Conservation (phyloP, 2,113 vertebrate genomes). For the Anas platyrhynchos region DNA sequence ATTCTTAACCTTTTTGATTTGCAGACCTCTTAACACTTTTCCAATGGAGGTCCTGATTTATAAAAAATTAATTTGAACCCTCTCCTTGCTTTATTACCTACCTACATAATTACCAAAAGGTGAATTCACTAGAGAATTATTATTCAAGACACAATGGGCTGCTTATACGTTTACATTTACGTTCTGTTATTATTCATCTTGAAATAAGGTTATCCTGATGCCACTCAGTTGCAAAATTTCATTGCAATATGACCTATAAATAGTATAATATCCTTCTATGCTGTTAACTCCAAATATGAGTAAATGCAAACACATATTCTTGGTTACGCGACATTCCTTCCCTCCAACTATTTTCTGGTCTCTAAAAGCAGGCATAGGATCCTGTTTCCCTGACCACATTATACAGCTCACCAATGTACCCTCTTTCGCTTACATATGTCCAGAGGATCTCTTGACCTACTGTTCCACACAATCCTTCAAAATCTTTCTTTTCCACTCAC, state of each 20-base stretch:
- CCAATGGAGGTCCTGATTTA: not conserved
- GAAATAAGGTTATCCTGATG: not conserved
- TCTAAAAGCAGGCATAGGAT: not conserved
- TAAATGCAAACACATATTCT: conserved; percentile 1
- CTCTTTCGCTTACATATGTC: not conserved
- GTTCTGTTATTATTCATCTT: not conserved
- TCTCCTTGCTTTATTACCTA: not conserved
- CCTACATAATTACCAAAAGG: not conserved
- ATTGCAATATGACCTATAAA: not conserved
- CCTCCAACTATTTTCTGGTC: conserved; percentile 3
- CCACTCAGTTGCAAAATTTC: not conserved
- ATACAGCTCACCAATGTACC: not conserved
- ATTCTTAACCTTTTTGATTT: not conserved
- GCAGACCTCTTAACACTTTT: not conserved
- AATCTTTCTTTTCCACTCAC: not conserved
- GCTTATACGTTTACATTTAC: not conserved
- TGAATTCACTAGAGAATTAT: not conserved
- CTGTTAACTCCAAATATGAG: not conserved
- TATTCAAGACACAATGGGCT: not conserved
- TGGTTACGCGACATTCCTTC: not conserved
- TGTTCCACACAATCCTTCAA: not conserved
- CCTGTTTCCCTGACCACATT: not conserved
- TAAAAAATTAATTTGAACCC: not conserved
- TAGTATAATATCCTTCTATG: not conserved
- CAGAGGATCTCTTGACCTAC: conserved; percentile 29